phyloP scores from a whole-genome alignment of 1,140 invertebrate species.

The Caerostris darwini region DNA sequence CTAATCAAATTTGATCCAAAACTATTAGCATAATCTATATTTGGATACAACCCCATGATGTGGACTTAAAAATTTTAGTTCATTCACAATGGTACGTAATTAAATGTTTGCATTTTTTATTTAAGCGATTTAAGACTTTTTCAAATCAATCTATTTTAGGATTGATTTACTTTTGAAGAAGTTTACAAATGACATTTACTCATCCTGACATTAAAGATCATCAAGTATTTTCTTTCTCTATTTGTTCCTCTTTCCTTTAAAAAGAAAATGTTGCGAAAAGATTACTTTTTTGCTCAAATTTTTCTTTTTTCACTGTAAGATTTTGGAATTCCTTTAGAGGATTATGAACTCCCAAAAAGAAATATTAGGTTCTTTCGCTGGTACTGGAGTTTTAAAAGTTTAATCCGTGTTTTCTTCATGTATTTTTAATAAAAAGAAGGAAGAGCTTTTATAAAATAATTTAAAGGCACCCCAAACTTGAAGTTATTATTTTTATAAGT shows the following conservation, averaged over 20 bases:
- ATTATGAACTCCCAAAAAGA: conserved; percentile 2
- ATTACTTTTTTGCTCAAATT: background rate
- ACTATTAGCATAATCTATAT: background rate
- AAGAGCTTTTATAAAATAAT: background rate
- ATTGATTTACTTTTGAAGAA: background rate
- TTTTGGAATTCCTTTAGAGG: background rate
- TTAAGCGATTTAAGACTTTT: background rate
- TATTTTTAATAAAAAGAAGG: background rate
- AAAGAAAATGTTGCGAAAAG: background rate
- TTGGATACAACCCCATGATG: background rate
- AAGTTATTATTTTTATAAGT: conserved; percentile 9
- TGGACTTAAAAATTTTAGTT: background rate
- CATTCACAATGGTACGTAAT: background rate
- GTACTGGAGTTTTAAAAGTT: conserved; percentile 20
- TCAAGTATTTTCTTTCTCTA: background rate
- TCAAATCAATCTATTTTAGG: background rate
- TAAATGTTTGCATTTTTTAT: background rate
- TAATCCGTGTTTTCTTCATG: background rate
- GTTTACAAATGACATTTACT: background rate
- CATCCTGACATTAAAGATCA: background rate
- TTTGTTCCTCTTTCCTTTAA: background rate
- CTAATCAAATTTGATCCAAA: too few species aligned
- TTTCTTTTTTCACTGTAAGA: background rate
- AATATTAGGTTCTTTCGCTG: background rate
- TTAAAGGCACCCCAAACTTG: background rate